These are phyloP conservation scores for Platichthys flesus DNA, from an alignment of 2,113 vertebrate genomes.

Conservation along the genomic window DNA sequence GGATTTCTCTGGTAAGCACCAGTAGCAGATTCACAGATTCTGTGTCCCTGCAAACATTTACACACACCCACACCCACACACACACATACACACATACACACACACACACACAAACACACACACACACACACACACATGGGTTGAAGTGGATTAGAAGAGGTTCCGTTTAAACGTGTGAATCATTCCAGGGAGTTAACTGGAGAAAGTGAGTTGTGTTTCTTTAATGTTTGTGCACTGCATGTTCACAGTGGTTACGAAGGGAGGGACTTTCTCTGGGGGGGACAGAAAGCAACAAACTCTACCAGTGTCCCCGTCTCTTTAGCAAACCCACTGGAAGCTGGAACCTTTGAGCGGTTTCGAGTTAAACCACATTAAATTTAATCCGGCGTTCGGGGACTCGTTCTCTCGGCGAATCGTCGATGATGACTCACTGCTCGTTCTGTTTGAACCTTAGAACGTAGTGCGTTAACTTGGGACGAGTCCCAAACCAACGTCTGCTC, in stretches of 20 bases:
- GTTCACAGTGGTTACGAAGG: background rate
- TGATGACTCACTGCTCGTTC: constrained; percentile 26
- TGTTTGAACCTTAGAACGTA: constrained; percentile 1
- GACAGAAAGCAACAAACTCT: too few species aligned
- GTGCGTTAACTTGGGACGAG: background rate
- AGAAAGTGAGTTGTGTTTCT: constrained; percentile 19
- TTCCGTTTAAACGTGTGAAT: constrained; percentile 15
- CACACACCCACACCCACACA: background rate
- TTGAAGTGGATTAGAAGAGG: constrained; percentile 20
- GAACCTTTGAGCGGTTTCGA: constrained; percentile 19
- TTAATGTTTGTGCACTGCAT: background rate
- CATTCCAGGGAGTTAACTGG: constrained; percentile 24
- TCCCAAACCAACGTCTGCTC: constrained; percentile 12
- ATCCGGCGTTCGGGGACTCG: constrained; percentile 8
- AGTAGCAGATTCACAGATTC: background rate
- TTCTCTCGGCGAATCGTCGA: constrained; percentile 24
- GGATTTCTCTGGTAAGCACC: constrained; percentile 3
- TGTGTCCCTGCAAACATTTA: background rate
- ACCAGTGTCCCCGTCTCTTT: background rate
- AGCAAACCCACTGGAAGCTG: constrained; percentile 23
- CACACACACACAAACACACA: background rate
- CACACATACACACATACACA: background rate
- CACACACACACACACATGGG: background rate
- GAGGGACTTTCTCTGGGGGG: background rate
- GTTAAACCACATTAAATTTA: constrained; percentile 35